These are phyloP conservation scores for Acropternis orthonyx DNA, from an alignment of 2,797 vertebrate species.

Conservation along the genomic window DNA sequence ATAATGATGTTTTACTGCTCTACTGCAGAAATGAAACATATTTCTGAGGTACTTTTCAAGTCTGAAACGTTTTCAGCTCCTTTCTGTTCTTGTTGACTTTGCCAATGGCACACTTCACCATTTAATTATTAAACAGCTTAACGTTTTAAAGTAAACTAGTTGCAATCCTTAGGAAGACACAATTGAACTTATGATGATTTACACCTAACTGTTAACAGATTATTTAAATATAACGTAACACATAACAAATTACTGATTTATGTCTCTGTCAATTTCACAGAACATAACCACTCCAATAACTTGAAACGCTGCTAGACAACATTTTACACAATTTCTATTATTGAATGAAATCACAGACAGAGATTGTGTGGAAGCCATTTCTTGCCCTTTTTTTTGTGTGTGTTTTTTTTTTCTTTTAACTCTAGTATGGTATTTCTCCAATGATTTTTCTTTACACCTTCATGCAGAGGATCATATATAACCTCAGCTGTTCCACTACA, in stretches of 20 bases:
- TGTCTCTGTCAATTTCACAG: neutral
- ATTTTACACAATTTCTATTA: neutral
- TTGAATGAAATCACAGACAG: neutral
- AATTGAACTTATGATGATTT: neutral
- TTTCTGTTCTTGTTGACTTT: constrained; percentile 49
- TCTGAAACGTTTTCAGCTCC: constrained; percentile 23
- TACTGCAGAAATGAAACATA: neutral
- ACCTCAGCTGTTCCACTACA: neutral
- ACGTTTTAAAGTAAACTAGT: constrained; percentile 49
- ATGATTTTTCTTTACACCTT: neutral
- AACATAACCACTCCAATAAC: neutral
- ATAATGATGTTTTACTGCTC: neutral
- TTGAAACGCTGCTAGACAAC: neutral
- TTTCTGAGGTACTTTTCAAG: neutral
- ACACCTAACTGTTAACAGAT: neutral
- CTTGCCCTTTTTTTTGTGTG: neutral
- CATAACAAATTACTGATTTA: neutral
- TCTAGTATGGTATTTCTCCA: neutral
- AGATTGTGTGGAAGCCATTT: neutral
- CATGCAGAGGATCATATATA: neutral
- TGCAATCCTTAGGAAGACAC: neutral
- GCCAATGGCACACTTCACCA: neutral
- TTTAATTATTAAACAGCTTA: constrained; percentile 52
- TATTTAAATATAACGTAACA: neutral
- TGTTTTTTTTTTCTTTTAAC: neutral